A percentile compares a stretch with the other conserved stretches of the same genome.
Conservation (phyloP, 2,797 vertebrate species). For the Melanotaenia maccullochi region DNA sequence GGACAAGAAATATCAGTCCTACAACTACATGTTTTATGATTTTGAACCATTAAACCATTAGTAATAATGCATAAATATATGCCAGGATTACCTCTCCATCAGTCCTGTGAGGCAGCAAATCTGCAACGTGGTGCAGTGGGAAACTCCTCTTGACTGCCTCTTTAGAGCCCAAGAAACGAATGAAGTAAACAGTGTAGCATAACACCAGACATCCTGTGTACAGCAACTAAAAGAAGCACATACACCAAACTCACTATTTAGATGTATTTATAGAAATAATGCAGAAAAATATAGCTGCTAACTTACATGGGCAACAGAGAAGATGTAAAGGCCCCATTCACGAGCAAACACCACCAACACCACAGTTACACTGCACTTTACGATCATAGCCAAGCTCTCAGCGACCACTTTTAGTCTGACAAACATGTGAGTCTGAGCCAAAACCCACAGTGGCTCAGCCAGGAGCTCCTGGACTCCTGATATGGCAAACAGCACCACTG, state of each 20-base stretch:
- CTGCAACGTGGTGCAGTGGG: slow-evolving; percentile 84
- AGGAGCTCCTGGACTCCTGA: slow-evolving; percentile 93
- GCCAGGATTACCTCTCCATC: slow-evolving; percentile 75
- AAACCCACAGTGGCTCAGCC: slow-evolving; percentile 93
- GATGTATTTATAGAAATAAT: slow-evolving; percentile 11
- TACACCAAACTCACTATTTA: slow-evolving; percentile 8
- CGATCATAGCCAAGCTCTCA: slow-evolving; percentile 91
- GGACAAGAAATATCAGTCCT: not conserved
- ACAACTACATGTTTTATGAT: not conserved
- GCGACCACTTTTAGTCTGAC: slow-evolving; percentile 92
- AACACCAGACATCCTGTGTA: slow-evolving; percentile 89
- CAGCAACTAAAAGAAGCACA: slow-evolving; percentile 80
- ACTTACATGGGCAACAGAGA: slow-evolving; percentile 91
- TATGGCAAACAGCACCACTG: slow-evolving; percentile 89
- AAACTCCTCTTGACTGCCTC: slow-evolving; percentile 86
- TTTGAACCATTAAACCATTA: slow-evolving; percentile 9
- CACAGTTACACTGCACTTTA: slow-evolving; percentile 89
- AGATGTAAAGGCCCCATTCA: slow-evolving; percentile 94
- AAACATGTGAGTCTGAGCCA: slow-evolving; percentile 95
- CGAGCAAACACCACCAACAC: slow-evolving; percentile 86
- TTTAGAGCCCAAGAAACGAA: slow-evolving; percentile 87
- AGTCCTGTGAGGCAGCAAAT: slow-evolving; percentile 84
- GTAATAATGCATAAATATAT: not conserved
- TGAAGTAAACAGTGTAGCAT: slow-evolving; percentile 90
- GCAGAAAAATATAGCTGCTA: not conserved